Evolutionary conservation across 2,797 vertebrate genomes (phyloP), one percentile per base, ranked within the genome.

Genomic region (Labeo calbasu): DNA sequence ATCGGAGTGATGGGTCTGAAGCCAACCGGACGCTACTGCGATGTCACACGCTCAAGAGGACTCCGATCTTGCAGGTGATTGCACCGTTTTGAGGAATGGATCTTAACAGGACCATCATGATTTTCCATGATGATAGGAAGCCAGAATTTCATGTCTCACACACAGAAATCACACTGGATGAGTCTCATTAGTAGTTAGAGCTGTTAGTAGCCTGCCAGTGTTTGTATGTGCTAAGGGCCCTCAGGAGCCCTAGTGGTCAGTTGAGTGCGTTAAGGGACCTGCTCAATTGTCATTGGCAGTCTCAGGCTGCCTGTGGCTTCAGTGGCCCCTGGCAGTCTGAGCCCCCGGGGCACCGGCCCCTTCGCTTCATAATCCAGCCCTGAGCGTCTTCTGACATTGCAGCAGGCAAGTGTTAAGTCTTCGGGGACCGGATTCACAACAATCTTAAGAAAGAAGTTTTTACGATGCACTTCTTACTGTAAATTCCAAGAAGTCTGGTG

Each of bases 1-100:
- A 98, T 97, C 14, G 98, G 98, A 17, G 97, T 96, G 89, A 99
- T 99, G 98, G 98, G 98, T n/a, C 94, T 99, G 86, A 99, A 99
- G 88, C 94, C 96, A 0, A 99, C 98, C 0, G 98, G 98, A 2
- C 95, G 97, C 50, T 92, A 96, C 87, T 99, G 98, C 84, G 95
- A 97, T 0, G 94, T 96, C 84, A 93, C 96, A 28, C 98, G 99
- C 84, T 96, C 95, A 32, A 94, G 97, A 79, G 98, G 98, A 23
- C 96, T 99, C 13, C 86, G 98, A 82, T 95, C 96, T 48, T 99
- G 98, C 96, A 97, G 98, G 98, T 99, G 85, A 91, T 21, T 25
- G 3, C 15, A 43, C 6, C 1, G 25, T 40, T 76, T 19, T 51
- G 13, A 43, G 32, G 21, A 59, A 55, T 57, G 5, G 12, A 75